Evolutionary conservation across 1,140 invertebrate genomes (phyloP), one percentile per base, ranked within the genome.

Genomic region (Rhynchophorus ferrugineus): DNA sequence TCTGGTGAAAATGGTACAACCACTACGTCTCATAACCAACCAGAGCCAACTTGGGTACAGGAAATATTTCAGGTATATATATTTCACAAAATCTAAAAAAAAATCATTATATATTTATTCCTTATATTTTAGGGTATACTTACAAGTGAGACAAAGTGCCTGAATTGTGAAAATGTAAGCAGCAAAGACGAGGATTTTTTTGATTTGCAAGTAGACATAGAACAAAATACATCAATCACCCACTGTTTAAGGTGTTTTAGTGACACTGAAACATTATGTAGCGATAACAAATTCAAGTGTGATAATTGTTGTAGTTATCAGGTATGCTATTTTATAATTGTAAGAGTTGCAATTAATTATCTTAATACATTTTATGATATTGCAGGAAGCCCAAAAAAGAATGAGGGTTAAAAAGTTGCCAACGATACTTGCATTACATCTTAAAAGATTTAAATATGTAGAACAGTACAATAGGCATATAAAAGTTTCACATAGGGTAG

Each of bases 181-280:
- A 96, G 92, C 73, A 99, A 98, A 76, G 96, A 99, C 74, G 97
- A 99, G 74, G 93, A 99, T 71, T 99, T 99, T 72, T 89, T 99
- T 61, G 97, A 99, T 78, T 76, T 99, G 49, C 95, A 96, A 73
- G 95, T 99, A 44, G 97, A 99, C 69, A 94, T 99, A 34, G 95
- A 98, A 73, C 95, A 98, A 71, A 99, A 99, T 72, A 98, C 96
- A 6, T 97, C 93, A 54, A 98, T 99, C 55, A 98, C 94, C 1
- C 93, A 98, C 71, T 99, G 97, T 77, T 78, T 99, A 54, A 80
- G 91, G 58, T 96, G 92, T 69, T 99, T 98, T 72, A 96, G 91
- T 65, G 95, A 95, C 73, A 98, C 94, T 51, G 96, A 99, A 73
- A 99, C 95, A 11, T 77, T 99, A n/a, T 95, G 94, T 75, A 93